These are phyloP conservation scores for Ceyx cyanopectus DNA, from an alignment of 2,113 vertebrate genomes.

Conservation along the genomic window DNA sequence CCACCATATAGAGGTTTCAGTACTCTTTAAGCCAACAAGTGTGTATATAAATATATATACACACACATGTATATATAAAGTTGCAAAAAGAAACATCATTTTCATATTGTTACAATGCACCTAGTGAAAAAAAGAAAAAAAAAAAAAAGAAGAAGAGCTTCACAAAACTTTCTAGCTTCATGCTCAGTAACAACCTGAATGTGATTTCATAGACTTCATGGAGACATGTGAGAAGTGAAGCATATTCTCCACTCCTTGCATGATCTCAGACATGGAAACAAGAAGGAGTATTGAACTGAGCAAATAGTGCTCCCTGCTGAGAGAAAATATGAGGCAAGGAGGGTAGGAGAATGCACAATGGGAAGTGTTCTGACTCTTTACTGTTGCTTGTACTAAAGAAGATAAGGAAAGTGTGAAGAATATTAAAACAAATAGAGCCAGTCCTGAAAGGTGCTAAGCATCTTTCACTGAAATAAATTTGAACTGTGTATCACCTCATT, in stretches of 20 bases:
- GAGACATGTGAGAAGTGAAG: neutral
- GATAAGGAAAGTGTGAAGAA: neutral
- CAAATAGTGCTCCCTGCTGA: neutral
- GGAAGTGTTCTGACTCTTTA: neutral
- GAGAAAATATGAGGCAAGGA: neutral
- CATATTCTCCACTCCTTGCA: neutral
- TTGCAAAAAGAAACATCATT: neutral
- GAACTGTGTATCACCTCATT: neutral
- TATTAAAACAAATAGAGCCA: neutral
- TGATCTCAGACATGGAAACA: neutral
- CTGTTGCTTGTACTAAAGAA: neutral
- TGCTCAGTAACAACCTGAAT: neutral
- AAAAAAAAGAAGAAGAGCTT: neutral
- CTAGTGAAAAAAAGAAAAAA: neutral
- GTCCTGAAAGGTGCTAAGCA: neutral
- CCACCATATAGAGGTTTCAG: neutral
- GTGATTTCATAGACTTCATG: neutral
- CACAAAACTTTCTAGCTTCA: neutral
- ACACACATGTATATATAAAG: neutral
- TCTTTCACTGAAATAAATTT: neutral
- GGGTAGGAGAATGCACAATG: neutral
- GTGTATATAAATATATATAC: fast-evolving
- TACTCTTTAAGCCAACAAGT: neutral
- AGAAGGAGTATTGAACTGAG: neutral
- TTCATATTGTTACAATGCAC: neutral